Evolutionary conservation across 2,888 invertebrate species (phyloP).

Genomic region (Chesias legatella): DNA sequence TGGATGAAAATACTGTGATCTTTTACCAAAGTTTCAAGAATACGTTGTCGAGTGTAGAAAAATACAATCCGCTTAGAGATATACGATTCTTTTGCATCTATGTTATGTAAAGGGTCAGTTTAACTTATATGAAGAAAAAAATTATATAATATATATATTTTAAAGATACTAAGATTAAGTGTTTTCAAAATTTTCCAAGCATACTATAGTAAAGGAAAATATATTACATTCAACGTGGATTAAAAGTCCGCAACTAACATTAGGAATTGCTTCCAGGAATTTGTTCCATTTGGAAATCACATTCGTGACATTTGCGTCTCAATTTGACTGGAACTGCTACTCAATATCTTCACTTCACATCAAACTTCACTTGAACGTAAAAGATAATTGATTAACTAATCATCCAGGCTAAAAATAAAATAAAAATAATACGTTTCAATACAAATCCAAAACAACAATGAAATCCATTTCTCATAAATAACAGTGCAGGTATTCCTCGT

Average conservation of each 20-base stretch:
- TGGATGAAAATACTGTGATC: conserved; percentile 12
- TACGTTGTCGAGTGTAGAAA: conserved; percentile 53
- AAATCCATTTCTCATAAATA: conserved; percentile 76
- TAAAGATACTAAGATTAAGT: too few species aligned
- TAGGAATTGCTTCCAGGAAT: too few species aligned
- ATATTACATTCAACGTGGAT: too few species aligned
- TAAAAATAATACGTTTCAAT: conserved; percentile 68
- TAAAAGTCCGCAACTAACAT: too few species aligned
- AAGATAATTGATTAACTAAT: conserved; percentile 62
- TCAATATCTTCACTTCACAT: conserved; percentile 53
- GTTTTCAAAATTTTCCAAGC: too few species aligned
- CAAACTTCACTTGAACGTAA: conserved; percentile 57
- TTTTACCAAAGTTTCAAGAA: conserved; percentile 31
- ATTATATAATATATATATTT: too few species aligned
- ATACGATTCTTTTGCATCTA: conserved; percentile 35
- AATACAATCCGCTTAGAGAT: conserved; percentile 60
- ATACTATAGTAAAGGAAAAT: too few species aligned
- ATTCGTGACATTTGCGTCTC: too few species aligned
- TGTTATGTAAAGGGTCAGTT: background rate
- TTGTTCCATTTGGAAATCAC: too few species aligned
- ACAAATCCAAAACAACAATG: conserved; percentile 74
- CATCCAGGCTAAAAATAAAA: conserved; percentile 61
- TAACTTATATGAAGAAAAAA: background rate
- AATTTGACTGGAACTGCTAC: too few species aligned
- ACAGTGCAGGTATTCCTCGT: conserved; percentile 72